Evolutionary conservation across 2,113 vertebrate species (phyloP).

Genomic region (Ctenodactylus gundi): DNA sequence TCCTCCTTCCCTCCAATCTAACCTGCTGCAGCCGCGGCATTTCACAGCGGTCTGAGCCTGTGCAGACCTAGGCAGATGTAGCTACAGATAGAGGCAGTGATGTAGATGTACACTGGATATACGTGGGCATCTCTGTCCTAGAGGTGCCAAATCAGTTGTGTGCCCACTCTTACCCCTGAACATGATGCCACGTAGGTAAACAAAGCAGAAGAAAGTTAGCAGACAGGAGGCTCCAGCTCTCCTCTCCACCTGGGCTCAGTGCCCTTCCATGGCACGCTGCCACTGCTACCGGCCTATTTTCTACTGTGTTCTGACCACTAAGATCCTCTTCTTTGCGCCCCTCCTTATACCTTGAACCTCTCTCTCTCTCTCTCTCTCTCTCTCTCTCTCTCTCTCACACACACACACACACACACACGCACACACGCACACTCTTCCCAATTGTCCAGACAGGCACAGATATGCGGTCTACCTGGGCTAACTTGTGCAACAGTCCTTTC

Average conservation of each 20-base stretch:
- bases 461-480: conserved; percentile 45
- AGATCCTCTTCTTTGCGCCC: neutral
- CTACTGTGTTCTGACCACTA: conserved; percentile 37
- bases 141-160: neutral
- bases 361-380: too few species aligned
- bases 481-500: conserved; percentile 46
- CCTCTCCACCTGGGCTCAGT: neutral
- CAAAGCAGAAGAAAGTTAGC: neutral
- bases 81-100: neutral
- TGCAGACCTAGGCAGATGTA: too few species aligned
- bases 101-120: neutral
- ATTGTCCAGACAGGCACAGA: neutral
- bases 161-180: neutral
- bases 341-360: too few species aligned
- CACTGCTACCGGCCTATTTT: neutral
- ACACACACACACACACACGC: too few species aligned
- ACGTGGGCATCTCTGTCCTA: neutral
- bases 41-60: neutral
- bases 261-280: neutral
- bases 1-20: neutral
- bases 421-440: conserved; percentile 41
- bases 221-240: neutral
- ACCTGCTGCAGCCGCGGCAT: neutral
- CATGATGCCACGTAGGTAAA: neutral
- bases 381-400: too few species aligned